Percentiles rank a stretch among this genome's conserved stretches.
phyloP scores from a whole-genome alignment of 2,113 vertebrate genomes.

The Atherinomorus stipes region DNA sequence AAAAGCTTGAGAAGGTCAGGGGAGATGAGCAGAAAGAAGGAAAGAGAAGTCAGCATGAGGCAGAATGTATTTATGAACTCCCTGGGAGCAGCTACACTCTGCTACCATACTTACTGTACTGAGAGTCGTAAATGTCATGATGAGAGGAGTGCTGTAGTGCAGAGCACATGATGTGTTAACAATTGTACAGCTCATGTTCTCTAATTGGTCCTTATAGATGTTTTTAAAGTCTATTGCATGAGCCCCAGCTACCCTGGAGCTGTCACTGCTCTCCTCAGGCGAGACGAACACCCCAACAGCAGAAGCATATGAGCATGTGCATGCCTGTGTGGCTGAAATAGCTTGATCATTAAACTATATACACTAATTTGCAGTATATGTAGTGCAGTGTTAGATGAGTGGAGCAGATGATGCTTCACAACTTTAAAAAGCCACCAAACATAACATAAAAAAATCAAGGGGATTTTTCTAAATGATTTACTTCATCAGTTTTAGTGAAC shows the following conservation, averaged over 20 bases:
- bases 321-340: neutral
- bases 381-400: neutral
- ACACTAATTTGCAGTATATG: neutral
- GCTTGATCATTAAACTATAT: neutral
- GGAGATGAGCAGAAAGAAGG: constrained; percentile 39
- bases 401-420: neutral
- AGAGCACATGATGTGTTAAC: constrained; percentile 3
- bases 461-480: neutral
- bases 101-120: neutral
- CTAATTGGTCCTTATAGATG: constrained; percentile 16
- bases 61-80: constrained; percentile 28
- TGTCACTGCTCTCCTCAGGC: constrained; percentile 4
- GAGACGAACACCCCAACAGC: constrained; percentile 14
- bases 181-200: neutral
- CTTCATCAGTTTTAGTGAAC: neutral
- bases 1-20: constrained; percentile 76
- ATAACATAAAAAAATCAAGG: neutral
- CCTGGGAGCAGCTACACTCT: constrained; percentile 8
- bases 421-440: neutral
- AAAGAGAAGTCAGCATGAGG: neutral
- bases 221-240: neutral
- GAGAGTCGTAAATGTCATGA: constrained; percentile 44
- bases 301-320: neutral
- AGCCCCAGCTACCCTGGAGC: neutral
- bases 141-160: neutral